Evolutionary conservation across 2,113 vertebrate species (phyloP).

Genomic region (Gobius niger): DNA sequence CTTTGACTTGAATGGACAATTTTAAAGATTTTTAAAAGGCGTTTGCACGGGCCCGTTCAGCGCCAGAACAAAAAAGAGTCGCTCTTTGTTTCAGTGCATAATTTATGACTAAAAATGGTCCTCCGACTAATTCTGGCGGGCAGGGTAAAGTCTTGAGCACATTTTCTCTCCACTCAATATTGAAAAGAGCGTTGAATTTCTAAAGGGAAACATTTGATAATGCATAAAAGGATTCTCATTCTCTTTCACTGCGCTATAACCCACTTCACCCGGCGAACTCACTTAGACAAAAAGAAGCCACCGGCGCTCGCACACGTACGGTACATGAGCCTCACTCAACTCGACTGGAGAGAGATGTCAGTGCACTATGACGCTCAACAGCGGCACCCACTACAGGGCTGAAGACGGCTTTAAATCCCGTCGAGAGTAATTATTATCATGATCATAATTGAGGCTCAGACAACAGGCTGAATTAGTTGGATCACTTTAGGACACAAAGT

Average conservation of each 20-base stretch:
- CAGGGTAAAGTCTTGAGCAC: constrained; percentile 86
- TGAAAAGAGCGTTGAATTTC: constrained; percentile 79
- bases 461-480: constrained; percentile 3
- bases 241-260: constrained; percentile 59
- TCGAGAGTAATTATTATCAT: not conserved
- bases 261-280: constrained; percentile 66
- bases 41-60: constrained; percentile 89
- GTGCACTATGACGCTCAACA: constrained; percentile 12
- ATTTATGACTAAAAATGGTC: constrained; percentile 98
- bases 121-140: constrained; percentile 88
- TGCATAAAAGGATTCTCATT: constrained; percentile 68
- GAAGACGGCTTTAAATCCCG: not conserved
- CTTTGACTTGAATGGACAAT: constrained; percentile 99
- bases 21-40: constrained; percentile 99
- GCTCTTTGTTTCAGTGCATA: constrained; percentile 99
- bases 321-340: constrained; percentile 9
- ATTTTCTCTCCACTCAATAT: constrained; percentile 77
- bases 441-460: not conserved
- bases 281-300: constrained; percentile 48
- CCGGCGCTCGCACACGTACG: constrained; percentile 10
- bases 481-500: constrained; percentile 6
- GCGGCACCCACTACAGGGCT: constrained; percentile 19
- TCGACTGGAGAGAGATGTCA: constrained; percentile 13
- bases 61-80: constrained; percentile 82
- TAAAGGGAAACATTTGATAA: constrained; percentile 80